Base-by-base conservation (phyloP, 2,797 vertebrate species). In the Notolepis coatsorum region DNA sequence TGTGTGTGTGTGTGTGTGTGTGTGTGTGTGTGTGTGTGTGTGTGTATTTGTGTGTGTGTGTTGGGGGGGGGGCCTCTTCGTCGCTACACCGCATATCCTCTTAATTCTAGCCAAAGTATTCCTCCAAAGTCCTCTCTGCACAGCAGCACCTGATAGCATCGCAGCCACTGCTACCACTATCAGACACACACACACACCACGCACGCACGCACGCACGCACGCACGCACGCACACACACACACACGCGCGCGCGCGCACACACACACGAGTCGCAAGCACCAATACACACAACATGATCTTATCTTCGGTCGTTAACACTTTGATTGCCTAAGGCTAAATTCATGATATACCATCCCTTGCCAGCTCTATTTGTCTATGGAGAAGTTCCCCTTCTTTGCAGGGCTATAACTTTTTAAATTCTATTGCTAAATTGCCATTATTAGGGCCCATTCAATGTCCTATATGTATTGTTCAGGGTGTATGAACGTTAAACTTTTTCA, bases 91-190 rank as follows among this genome's bases (percentile, higher is more conserved):
- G 9, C 35, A 55, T 23, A 52, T 60, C 54, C 68, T 80, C 63
- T 85, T 39, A 80, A 60, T 60, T 9, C 45, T 25, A 63, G 73
- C 81, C 82, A 88, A 78, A 73, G 27, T 47, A 39, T 39, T n/a
- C n/a, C n/a, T n/a, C n/a, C n/a, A 20, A 60, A 69, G 63, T 68
- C 57, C 48, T 65, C 41, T 60, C 42, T 51, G 13, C 31, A 38
- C 51, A 21, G n/a, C 51, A 39, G 25, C 45, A 48, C 2, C 48
- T 47, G 77, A 88, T 77, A 82, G 62, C 52, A 80, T 82, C 61
- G 0, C 56, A 33, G 75, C 74, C 71, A 79, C 77, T 71, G 61
- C 72, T 73, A 54, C 72, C 43, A 71, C 17, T 46, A 56, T 72
- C 53, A 42, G 56, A 53, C 46, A 33, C 42, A 37, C 33, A n/a